Conservation (phyloP, 2,113 vertebrate species). For the Rhinoptilus africanus region DNA sequence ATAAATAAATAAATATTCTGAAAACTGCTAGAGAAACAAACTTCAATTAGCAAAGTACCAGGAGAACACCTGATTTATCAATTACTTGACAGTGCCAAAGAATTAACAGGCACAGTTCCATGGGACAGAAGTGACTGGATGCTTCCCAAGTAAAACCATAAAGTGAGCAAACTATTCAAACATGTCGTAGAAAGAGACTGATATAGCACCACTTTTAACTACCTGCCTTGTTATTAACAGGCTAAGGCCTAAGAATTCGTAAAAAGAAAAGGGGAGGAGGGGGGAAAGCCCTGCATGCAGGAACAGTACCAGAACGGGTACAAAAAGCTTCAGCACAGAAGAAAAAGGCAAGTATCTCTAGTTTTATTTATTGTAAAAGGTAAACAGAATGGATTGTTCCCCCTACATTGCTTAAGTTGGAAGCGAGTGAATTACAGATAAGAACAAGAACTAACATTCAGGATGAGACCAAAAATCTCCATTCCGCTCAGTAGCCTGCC, state of each 20-base stretch:
- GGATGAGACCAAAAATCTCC: background rate
- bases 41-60: background rate
- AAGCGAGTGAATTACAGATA: background rate
- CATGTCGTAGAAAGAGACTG: background rate
- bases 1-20: background rate
- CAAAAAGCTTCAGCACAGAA: background rate
- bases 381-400: background rate
- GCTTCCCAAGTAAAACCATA: background rate
- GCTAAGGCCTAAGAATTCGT: too few species aligned
- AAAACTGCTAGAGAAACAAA: background rate
- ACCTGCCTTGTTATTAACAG: too few species aligned
- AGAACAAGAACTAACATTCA: background rate
- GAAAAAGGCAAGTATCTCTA: background rate
- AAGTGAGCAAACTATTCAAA: background rate
- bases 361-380: background rate
- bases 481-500: background rate
- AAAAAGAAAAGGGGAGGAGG: background rate
- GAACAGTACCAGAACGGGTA: background rate
- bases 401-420: background rate
- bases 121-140: background rate
- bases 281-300: background rate
- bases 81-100: background rate
- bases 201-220: background rate
- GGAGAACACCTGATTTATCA: background rate
- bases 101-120: background rate